phyloP scores from a whole-genome alignment of 1,140 invertebrate genomes.

The Drosophila fuyamai region DNA sequence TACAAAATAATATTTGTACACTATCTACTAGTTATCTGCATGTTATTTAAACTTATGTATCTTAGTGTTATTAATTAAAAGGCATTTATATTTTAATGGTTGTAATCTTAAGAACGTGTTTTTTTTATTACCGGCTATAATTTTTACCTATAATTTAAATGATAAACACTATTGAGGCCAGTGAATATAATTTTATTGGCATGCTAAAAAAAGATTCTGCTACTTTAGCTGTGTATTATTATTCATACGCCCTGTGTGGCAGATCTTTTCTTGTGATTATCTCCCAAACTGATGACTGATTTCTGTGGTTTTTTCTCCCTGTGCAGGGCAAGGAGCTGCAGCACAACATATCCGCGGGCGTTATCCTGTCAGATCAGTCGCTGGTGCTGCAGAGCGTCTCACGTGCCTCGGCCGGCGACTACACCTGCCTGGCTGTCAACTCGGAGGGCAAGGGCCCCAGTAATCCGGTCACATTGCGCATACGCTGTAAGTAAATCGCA shows the following conservation, averaged over 20 bases:
- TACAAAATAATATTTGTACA: no score
- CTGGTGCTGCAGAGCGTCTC: slow-evolving; percentile 92
- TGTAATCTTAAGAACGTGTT: no score
- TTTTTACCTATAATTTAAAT: background rate
- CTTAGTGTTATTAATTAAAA: no score
- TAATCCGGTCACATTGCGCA: slow-evolving; percentile 90
- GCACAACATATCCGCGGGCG: slow-evolving; percentile 91
- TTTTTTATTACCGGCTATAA: no score
- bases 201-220: background rate
- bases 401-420: slow-evolving; percentile 91
- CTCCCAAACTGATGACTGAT: background rate
- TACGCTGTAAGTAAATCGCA: slow-evolving; percentile 91
- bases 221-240: background rate
- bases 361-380: slow-evolving; percentile 93
- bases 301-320: slow-evolving; percentile 8
- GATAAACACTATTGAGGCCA: background rate
- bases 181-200: background rate
- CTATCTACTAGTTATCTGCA: no score
- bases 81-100: no score
- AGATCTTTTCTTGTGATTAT: background rate
- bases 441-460: slow-evolving; percentile 92
- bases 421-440: slow-evolving; percentile 93
- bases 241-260: background rate
- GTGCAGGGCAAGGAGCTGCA: slow-evolving; percentile 90
- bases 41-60: no score